Conservation (phyloP, 2,113 vertebrate genomes). For the Tragulus kanchil region DNA sequence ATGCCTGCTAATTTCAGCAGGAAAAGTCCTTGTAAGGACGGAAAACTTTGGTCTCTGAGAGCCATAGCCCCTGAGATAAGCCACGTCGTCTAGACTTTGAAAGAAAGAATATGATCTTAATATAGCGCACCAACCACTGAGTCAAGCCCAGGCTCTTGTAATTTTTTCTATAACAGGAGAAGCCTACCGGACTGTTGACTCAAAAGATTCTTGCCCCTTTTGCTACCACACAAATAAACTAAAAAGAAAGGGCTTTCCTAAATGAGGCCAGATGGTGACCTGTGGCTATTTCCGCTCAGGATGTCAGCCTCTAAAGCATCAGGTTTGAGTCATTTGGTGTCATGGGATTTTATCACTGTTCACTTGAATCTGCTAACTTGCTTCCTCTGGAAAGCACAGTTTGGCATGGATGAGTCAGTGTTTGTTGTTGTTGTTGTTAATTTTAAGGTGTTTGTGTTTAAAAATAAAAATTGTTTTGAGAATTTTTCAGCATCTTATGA, state of each 20-base stretch:
- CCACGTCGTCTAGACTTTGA: constrained; percentile 63
- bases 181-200: neutral
- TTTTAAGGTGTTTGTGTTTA: neutral
- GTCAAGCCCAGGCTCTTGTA: neutral
- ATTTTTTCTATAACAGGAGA: constrained; percentile 60
- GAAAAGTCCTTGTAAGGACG: constrained; percentile 31
- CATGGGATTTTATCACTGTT: constrained; percentile 29
- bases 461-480: constrained; percentile 31
- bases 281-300: constrained; percentile 24
- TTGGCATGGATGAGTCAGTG: constrained; percentile 44
- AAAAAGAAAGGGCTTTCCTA: neutral
- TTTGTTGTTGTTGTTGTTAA: neutral
- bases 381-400: constrained; percentile 56
- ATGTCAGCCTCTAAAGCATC: neutral
- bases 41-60: neutral
- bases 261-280: constrained; percentile 11
- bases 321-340: neutral
- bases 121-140: constrained; percentile 38
- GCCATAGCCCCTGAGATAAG: constrained; percentile 42
- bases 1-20: constrained; percentile 22
- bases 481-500: neutral
- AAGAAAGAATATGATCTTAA: constrained; percentile 40
- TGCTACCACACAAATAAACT: neutral
- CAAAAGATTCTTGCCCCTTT: neutral
- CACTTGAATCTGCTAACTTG: constrained; percentile 21